These are phyloP conservation scores for Xestia ashworthii DNA, from an alignment of 2,888 invertebrate species.

Conservation along the genomic window DNA sequence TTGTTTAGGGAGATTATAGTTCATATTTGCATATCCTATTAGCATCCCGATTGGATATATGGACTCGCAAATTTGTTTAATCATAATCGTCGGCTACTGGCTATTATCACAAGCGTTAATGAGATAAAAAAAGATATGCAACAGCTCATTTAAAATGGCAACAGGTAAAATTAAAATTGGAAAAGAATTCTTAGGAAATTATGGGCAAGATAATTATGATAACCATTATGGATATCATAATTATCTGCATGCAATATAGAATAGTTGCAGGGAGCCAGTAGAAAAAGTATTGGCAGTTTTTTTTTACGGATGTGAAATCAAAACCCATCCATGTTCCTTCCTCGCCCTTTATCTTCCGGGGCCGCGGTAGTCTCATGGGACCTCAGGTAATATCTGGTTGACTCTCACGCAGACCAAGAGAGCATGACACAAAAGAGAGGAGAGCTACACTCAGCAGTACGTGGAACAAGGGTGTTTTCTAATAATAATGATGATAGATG, in stretches of 20 bases:
- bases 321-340: no score
- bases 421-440: background rate
- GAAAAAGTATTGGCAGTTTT: no score
- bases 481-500: background rate
- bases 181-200: background rate
- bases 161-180: background rate
- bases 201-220: background rate
- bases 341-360: no score
- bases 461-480: background rate
- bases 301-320: no score
- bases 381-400: background rate
- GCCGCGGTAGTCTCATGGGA: no score
- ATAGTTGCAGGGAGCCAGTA: background rate
- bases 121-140: background rate
- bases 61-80: background rate
- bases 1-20: slow-evolving; percentile 12
- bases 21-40: slow-evolving; percentile 26
- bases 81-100: background rate
- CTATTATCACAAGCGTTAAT: background rate
- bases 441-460: background rate
- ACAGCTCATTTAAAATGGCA: background rate
- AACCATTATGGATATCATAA: background rate
- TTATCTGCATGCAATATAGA: no score
- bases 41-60: background rate
- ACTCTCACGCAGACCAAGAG: background rate